Evolutionary conservation across 1,140 invertebrate genomes (phyloP).

Genomic region (Calephelis nemesis): DNA sequence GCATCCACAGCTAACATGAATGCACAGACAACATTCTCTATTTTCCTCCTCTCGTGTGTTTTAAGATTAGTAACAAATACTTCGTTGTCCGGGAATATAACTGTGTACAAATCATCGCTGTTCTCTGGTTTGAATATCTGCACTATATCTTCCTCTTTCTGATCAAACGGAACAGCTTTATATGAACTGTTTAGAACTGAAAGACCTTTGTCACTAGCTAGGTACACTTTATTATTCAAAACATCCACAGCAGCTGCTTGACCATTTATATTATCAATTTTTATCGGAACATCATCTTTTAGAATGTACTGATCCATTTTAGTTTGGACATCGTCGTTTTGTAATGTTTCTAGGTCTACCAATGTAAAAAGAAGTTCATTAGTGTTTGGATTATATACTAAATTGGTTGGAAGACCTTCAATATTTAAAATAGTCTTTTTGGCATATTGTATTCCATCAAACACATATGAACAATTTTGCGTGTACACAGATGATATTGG

Average conservation of each 20-base stretch:
- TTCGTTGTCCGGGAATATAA: constrained; percentile 61
- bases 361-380: constrained; percentile 63
- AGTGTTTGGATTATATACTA: constrained; percentile 50
- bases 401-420: constrained; percentile 66
- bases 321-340: constrained; percentile 62
- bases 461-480: constrained; percentile 52
- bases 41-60: constrained; percentile 54
- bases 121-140: constrained; percentile 56
- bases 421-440: constrained; percentile 54
- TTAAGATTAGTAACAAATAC: constrained; percentile 52
- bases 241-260: constrained; percentile 61
- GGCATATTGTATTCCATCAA: constrained; percentile 44
- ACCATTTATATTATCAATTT: constrained; percentile 62
- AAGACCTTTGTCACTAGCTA: constrained; percentile 61
- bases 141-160: constrained; percentile 66
- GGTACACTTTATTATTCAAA: constrained; percentile 56
- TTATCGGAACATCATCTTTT: constrained; percentile 48
- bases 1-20: constrained; percentile 60
- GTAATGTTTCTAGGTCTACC: constrained; percentile 61
- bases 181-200: constrained; percentile 49
- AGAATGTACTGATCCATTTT: constrained; percentile 72
- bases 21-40: constrained; percentile 61
- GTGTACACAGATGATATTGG: constrained; percentile 39
- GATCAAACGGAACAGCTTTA: constrained; percentile 48
- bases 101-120: constrained; percentile 54